Evolutionary conservation across 2,113 vertebrate genomes (phyloP).

Genomic region (Hippocampus abdominalis): DNA sequence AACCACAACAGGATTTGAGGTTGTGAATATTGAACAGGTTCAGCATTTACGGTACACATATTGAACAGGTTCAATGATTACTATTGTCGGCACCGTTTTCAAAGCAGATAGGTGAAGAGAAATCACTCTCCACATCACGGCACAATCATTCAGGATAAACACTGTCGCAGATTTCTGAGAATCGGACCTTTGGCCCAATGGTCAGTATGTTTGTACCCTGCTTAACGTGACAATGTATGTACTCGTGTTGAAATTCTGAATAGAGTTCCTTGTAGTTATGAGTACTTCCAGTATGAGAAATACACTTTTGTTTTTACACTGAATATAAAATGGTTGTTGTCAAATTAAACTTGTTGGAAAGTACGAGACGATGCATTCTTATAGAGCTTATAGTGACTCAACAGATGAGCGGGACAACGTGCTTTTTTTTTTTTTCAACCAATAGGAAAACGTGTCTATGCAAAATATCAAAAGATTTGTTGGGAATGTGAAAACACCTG

Average conservation of each 20-base stretch:
- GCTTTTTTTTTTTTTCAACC: background rate
- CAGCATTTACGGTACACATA: too few relatives aligned
- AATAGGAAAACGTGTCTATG: background rate
- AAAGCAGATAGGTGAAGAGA: background rate
- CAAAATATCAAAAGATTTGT: conserved; percentile 2
- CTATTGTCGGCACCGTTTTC: background rate
- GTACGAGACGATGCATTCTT: background rate
- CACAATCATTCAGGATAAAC: background rate
- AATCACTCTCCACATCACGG: background rate
- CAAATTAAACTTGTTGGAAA: background rate
- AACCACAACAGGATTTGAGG: background rate
- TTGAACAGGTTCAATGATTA: background rate
- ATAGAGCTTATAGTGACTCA: background rate
- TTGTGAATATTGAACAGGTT: background rate
- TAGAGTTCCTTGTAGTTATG: background rate
- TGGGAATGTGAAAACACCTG: background rate
- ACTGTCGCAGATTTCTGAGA: background rate
- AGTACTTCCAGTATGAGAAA: background rate
- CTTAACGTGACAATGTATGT: background rate
- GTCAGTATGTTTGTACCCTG: background rate
- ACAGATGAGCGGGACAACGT: background rate
- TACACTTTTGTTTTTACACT: background rate
- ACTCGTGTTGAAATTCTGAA: conserved; percentile 15
- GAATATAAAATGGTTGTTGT: background rate
- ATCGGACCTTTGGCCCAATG: background rate